Percentiles rank a stretch among this genome's conserved stretches.
Conservation (phyloP, 2,113 vertebrate genomes). For the Pteronura brasiliensis region DNA sequence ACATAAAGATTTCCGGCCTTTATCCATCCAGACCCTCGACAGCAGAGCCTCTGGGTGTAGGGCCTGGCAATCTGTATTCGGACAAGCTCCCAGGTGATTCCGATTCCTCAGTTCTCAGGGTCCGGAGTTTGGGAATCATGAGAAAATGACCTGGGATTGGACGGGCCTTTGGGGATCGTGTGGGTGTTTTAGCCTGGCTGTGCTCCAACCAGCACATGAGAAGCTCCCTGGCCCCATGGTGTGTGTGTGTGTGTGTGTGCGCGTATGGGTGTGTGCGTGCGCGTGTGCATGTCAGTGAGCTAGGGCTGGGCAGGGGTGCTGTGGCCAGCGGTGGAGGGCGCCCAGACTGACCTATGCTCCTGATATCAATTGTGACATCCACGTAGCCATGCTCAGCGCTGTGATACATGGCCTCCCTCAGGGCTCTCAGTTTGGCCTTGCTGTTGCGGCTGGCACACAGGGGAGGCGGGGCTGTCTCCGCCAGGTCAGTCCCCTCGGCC, state of each 20-base stretch:
- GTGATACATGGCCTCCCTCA: constrained; percentile 99
- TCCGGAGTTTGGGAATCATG: not conserved
- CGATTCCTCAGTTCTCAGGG: not conserved
- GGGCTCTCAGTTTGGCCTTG: constrained; percentile 95
- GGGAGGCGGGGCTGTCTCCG: constrained; percentile 86
- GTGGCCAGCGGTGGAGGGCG: not conserved
- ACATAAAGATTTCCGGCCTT: constrained; percentile 76
- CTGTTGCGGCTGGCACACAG: constrained; percentile 90
- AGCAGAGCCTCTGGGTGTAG: constrained; percentile 69
- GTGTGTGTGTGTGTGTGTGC: too few relatives aligned
- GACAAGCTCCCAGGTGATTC: constrained; percentile 56
- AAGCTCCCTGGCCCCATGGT: not conserved
- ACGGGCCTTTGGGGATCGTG: not conserved
- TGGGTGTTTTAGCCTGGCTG: not conserved
- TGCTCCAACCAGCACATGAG: not conserved
- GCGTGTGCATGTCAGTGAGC: not conserved
- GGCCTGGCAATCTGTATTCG: constrained; percentile 64
- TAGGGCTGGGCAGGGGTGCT: not conserved
- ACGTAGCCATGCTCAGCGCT: constrained; percentile 96
- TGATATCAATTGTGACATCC: constrained; percentile 96
- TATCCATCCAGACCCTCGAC: constrained; percentile 66
- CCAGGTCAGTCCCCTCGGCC: constrained; percentile 93
- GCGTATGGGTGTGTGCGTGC: not conserved
- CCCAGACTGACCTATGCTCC: constrained; percentile 91
- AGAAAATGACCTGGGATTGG: not conserved